A percentile compares a stretch with the other conserved stretches of the same genome.
phyloP scores from a whole-genome alignment of 2,797 vertebrate genomes.

The Leptatherina wallacei region DNA sequence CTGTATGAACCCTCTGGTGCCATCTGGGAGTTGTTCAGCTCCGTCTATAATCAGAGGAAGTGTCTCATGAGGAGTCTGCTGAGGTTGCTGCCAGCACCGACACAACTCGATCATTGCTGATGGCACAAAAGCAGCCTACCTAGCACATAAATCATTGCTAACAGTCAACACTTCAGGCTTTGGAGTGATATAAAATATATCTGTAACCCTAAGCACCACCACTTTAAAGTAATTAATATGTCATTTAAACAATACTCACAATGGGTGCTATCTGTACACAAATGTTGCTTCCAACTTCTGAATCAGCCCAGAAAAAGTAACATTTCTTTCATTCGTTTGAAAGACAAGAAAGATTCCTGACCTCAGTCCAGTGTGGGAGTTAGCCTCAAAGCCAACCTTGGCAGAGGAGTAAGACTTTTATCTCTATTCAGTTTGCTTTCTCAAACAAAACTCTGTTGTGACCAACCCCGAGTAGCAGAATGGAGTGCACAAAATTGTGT shows the following conservation, averaged over 20 bases:
- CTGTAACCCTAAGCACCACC: conserved; percentile 11
- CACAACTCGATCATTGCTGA: conserved; percentile 21
- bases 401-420: conserved; percentile 46
- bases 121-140: conserved; percentile 6
- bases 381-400: conserved; percentile 37
- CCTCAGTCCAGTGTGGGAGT: conserved; percentile 22
- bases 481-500: conserved; percentile 28
- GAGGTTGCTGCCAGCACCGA: conserved; percentile 19
- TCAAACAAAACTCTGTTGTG: conserved; percentile 41
- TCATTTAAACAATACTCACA: background rate
- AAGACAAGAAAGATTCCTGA: conserved; percentile 24
- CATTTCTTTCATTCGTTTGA: background rate
- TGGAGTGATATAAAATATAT: conserved; percentile 1
- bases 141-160: conserved; percentile 19
- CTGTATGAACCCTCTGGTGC: conserved; percentile 34
- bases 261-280: background rate
- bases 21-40: conserved; percentile 23
- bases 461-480: conserved; percentile 7
- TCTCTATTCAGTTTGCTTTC: conserved; percentile 60
- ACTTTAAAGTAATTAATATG: background rate
- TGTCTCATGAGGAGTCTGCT: conserved; percentile 13
- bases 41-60: conserved; percentile 32
- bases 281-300: conserved; percentile 1
- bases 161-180: background rate
- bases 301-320: conserved; percentile 4